Evolutionary conservation across 2,888 invertebrate genomes (phyloP).

Genomic region (Coleophora deauratella): DNA sequence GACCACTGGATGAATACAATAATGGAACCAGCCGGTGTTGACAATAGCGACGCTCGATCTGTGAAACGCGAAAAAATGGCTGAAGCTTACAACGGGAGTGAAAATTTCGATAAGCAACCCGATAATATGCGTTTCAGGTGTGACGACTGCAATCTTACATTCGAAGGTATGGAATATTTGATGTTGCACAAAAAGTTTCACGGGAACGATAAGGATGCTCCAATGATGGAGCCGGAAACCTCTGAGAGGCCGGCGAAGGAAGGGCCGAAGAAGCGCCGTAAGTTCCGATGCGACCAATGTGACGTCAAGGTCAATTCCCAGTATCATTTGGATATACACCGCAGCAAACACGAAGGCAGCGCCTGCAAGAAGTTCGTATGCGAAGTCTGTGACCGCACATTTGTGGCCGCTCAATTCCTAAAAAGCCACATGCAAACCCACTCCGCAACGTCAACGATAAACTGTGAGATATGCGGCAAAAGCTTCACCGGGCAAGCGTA

Average conservation of each 20-base stretch:
- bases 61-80: conserved; percentile 68
- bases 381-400: conserved; percentile 61
- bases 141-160: conserved; percentile 60
- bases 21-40: conserved; percentile 63
- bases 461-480: conserved; percentile 62
- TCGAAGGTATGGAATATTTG: conserved; percentile 61
- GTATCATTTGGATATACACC: conserved; percentile 63
- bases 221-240: conserved; percentile 42
- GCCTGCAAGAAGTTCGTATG: conserved; percentile 58
- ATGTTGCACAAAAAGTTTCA: conserved; percentile 66
- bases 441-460: conserved; percentile 55
- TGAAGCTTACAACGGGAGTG: conserved; percentile 49
- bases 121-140: conserved; percentile 49
- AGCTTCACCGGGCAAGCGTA: conserved; percentile 66
- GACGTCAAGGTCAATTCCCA: conserved; percentile 67
- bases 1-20: conserved; percentile 68
- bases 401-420: conserved; percentile 63
- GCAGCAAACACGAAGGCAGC: conserved; percentile 61
- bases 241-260: conserved; percentile 28
- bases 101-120: conserved; percentile 49
- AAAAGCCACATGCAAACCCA: conserved; percentile 69
- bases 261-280: conserved; percentile 55
- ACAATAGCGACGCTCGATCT: conserved; percentile 51
- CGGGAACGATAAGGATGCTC: conserved; percentile 56
- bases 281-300: conserved; percentile 63